These are phyloP conservation scores for Pseudochromis fuscus DNA, from an alignment of 2,797 vertebrate genomes.

Conservation along the genomic window DNA sequence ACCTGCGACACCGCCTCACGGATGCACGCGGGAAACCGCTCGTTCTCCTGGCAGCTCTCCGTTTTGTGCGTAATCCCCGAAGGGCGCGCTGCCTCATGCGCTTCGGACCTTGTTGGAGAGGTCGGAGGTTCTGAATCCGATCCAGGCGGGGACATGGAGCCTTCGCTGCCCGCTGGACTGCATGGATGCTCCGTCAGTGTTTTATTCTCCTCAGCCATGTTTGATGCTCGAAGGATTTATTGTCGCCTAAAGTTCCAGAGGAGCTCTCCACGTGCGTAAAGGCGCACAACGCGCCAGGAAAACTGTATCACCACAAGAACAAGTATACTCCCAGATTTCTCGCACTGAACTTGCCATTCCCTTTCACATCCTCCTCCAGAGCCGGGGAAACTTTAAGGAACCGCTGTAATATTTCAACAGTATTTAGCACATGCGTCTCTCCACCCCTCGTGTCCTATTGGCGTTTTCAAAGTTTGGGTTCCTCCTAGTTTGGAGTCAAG, in stretches of 20 bases:
- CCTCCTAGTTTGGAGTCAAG: slow-evolving; percentile 32
- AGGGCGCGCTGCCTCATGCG: slow-evolving; percentile 26
- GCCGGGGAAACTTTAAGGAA: neutral
- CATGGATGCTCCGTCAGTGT: slow-evolving; percentile 78
- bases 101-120: slow-evolving; percentile 75
- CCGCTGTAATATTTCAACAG: slow-evolving; percentile 7
- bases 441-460: slow-evolving; percentile 66
- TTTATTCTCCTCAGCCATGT: slow-evolving; percentile 88
- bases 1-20: slow-evolving; percentile 93
- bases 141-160: slow-evolving; percentile 85
- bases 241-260: neutral
- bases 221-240: slow-evolving; percentile 51
- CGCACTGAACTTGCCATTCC: slow-evolving; percentile 17
- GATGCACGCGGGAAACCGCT: slow-evolving; percentile 92
- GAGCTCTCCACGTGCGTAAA: slow-evolving; percentile 54
- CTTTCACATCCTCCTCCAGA: neutral
- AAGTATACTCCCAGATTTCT: slow-evolving; percentile 23
- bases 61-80: slow-evolving; percentile 72
- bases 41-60: slow-evolving; percentile 79
- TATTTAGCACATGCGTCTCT: slow-evolving; percentile 21
- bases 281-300: slow-evolving; percentile 22
- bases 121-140: slow-evolving; percentile 86
- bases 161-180: slow-evolving; percentile 87
- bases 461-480: slow-evolving; percentile 40
- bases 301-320: neutral